Evolutionary conservation across 2,888 invertebrate genomes (phyloP).

Genomic region (Nomada lathburiana): DNA sequence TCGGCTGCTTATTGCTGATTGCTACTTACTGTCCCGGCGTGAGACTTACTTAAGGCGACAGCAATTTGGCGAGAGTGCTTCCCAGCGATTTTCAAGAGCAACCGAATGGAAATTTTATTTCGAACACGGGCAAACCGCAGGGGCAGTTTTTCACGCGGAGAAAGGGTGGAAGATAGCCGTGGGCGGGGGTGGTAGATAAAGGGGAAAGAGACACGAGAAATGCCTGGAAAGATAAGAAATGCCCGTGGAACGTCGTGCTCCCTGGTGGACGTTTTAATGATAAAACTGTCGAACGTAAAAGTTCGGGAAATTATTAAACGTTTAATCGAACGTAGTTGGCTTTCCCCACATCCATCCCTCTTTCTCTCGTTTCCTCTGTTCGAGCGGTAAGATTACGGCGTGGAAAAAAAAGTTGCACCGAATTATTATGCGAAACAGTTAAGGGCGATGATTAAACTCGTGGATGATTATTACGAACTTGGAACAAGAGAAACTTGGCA

Average conservation of each 20-base stretch:
- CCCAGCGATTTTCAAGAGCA: conserved; percentile 34
- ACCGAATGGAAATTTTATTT: conserved; percentile 36
- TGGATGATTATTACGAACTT: conserved; percentile 30
- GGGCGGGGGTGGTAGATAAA: conserved; percentile 4
- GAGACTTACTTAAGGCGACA: conserved; percentile 25
- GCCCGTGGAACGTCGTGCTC: neutral
- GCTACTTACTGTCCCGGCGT: neutral
- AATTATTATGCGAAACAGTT: conserved; percentile 25
- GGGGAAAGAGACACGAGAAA: conserved; percentile 15
- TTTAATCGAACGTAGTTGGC: neutral
- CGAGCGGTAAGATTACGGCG: neutral
- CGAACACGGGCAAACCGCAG: neutral
- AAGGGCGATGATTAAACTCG: conserved; percentile 27
- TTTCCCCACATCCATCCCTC: no score
- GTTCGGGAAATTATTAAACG: conserved; percentile 7
- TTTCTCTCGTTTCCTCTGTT: no score
- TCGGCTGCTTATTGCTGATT: conserved; percentile 25
- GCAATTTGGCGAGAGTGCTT: conserved; percentile 31
- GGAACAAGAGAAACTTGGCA: conserved; percentile 14
- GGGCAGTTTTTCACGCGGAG: conserved; percentile 4
- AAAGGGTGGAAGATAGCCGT: neutral
- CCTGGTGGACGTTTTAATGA: conserved; percentile 3
- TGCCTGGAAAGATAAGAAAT: conserved; percentile 33
- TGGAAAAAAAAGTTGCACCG: neutral
- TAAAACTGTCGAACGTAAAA: conserved; percentile 5